Base-by-base conservation (phyloP, 2,113 vertebrate genomes). In the Numida meleagris region DNA sequence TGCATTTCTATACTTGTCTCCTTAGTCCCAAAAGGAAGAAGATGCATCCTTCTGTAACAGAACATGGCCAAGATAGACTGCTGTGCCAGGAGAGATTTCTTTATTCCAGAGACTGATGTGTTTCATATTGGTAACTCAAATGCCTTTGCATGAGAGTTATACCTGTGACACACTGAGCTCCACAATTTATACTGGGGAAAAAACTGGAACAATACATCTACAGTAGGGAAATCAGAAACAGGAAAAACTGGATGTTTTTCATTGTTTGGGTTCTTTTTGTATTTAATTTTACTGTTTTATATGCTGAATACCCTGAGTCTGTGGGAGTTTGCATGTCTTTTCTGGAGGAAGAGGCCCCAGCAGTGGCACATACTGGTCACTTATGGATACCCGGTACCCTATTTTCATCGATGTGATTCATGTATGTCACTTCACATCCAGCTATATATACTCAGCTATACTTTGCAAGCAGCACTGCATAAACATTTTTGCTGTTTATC, bases 1-100 rank as follows among this genome's bases (percentile, higher is more conserved):
- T 1, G 0, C 2, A 16, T 76, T 50, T 67, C 78, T 0, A 0
- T 66, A 59, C 51, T 77, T 65, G 51, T 34, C 14, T 23, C 33
- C 79, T 61, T 42, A 14, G 66, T 40, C 81, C 43, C 0, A 0
- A 31, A 14, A 23, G 55, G 38, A 82, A 77, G 57, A 12, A 0
- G 0, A 33, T 5, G 8, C 27, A 38, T 45, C 46, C 33, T 51
- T 72, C 43, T 68, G 53, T 29, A 27, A 55, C 45, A 82, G 23
- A 71, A n/a, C 24, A 21, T 24, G 59, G 71, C 43, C 58, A 13
- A 3, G 0, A 3, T 2, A 34, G 13, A 1, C 0, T 7, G n/a
- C 34, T 29, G 3, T 0, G 0, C 45, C 17, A 12, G 36, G 67
- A 74, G 46, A 63, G n/a, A 67, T 38, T 76, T 53, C 36, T 91